Evolutionary conservation across 2,113 vertebrate genomes (phyloP).

Genomic region (Ondatra zibethicus): DNA sequence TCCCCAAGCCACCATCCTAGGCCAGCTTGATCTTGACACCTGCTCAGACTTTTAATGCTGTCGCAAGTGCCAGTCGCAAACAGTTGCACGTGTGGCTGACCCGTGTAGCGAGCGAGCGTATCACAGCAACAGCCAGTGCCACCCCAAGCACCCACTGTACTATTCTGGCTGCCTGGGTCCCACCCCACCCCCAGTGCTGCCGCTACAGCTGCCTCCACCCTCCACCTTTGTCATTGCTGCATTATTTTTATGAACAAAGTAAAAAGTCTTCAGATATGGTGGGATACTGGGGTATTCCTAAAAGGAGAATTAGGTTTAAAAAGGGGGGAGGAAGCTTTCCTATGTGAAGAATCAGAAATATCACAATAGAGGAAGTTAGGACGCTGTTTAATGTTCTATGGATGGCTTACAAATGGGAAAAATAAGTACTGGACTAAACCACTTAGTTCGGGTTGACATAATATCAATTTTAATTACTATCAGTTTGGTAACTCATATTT

Average conservation of each 20-base stretch:
- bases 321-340: not conserved
- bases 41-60: not conserved
- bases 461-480: not conserved
- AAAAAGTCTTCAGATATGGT: not conserved
- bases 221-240: not conserved
- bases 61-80: not conserved
- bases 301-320: not conserved
- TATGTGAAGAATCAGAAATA: not conserved
- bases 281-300: not conserved
- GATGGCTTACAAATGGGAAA: not conserved
- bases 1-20: not conserved
- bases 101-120: not conserved
- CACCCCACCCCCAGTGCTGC: rapidly evolving
- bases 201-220: too few relatives aligned
- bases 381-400: not conserved
- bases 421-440: not conserved
- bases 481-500: not conserved
- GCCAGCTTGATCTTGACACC: not conserved
- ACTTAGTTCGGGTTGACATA: not conserved
- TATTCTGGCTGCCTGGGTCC: not conserved
- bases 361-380: not conserved
- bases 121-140: not conserved
- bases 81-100: not conserved
- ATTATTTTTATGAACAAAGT: not conserved
- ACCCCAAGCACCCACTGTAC: not conserved